phyloP scores from a whole-genome alignment of 2,113 vertebrate genomes.

The Hippocampus comes region DNA sequence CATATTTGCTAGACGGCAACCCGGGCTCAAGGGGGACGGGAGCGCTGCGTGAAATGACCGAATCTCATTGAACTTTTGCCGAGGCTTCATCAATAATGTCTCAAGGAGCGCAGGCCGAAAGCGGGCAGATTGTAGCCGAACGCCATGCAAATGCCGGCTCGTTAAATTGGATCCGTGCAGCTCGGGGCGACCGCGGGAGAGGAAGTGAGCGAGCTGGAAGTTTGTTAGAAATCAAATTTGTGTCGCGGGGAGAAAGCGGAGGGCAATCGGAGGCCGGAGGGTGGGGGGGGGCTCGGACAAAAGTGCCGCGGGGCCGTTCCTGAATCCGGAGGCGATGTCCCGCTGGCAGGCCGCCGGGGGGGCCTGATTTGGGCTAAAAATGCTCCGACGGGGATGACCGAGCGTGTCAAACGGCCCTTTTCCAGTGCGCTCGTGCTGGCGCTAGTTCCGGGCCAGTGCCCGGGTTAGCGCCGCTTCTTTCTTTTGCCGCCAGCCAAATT shows the following conservation, averaged over 20 bases:
- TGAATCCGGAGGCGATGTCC: constrained; percentile 23
- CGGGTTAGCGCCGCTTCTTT: too few species aligned
- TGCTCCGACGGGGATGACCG: constrained; percentile 10
- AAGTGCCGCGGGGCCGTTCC: constrained; percentile 27
- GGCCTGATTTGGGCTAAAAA: constrained; percentile 25
- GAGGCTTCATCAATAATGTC: constrained; percentile 8
- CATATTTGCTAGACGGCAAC: not conserved
- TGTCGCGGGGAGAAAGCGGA: constrained; percentile 12
- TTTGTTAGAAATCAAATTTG: not conserved
- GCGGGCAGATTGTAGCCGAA: not conserved
- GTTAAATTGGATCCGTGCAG: constrained; percentile 6
- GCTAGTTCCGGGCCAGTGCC: too few species aligned
- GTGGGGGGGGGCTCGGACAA: constrained; percentile 34
- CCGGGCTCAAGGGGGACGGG: not conserved
- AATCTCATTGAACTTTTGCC: constrained; percentile 4
- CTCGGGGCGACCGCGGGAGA: not conserved
- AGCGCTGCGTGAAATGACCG: not conserved
- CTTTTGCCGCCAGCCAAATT: too few species aligned
- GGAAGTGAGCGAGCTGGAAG: not conserved
- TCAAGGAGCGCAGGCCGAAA: not conserved
- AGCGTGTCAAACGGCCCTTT: not conserved
- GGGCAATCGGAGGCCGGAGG: constrained; percentile 21
- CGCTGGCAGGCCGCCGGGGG: constrained; percentile 13
- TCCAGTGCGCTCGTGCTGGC: too few species aligned
- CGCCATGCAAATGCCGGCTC: constrained; percentile 4